These are phyloP conservation scores for Napeogenes inachia DNA, from an alignment of 2,888 invertebrate genomes.

Conservation along the genomic window DNA sequence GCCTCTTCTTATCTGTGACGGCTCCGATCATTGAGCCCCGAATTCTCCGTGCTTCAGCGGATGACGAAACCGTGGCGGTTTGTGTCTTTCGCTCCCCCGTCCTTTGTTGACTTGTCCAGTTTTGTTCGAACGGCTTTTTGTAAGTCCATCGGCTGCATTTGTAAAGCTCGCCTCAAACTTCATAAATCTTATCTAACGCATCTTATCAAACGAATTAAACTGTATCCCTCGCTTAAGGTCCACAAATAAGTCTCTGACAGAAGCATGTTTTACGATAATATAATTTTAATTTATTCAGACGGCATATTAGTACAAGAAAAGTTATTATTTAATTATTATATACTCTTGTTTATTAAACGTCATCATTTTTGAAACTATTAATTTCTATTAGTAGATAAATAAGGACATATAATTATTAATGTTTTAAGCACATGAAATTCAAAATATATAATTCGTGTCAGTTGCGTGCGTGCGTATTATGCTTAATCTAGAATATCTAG, in stretches of 20 bases:
- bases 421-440: background rate
- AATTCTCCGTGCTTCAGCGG: slow-evolving; percentile 61
- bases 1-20: slow-evolving; percentile 70
- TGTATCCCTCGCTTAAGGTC: slow-evolving; percentile 43
- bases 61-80: slow-evolving; percentile 62
- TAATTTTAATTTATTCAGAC: background rate
- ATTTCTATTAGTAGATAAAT: background rate
- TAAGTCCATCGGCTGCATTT: slow-evolving; percentile 58
- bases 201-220: slow-evolving; percentile 56
- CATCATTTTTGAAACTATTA: background rate
- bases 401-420: background rate
- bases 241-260: slow-evolving; percentile 41
- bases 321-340: too few relatives aligned
- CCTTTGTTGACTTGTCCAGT: slow-evolving; percentile 71
- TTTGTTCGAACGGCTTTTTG: slow-evolving; percentile 65
- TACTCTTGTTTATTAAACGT: too few relatives aligned
- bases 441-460: background rate
- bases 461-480: too few relatives aligned
- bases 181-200: slow-evolving; percentile 68
- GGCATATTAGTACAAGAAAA: too few relatives aligned
- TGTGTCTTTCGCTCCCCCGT: slow-evolving; percentile 64
- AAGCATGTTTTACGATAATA: slow-evolving; percentile 15
- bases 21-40: slow-evolving; percentile 67
- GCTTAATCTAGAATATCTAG: too few relatives aligned
- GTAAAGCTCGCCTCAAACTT: slow-evolving; percentile 62